These are phyloP conservation scores for Portunus trituberculatus DNA, from an alignment of 1,140 invertebrate species.

Conservation along the genomic window DNA sequence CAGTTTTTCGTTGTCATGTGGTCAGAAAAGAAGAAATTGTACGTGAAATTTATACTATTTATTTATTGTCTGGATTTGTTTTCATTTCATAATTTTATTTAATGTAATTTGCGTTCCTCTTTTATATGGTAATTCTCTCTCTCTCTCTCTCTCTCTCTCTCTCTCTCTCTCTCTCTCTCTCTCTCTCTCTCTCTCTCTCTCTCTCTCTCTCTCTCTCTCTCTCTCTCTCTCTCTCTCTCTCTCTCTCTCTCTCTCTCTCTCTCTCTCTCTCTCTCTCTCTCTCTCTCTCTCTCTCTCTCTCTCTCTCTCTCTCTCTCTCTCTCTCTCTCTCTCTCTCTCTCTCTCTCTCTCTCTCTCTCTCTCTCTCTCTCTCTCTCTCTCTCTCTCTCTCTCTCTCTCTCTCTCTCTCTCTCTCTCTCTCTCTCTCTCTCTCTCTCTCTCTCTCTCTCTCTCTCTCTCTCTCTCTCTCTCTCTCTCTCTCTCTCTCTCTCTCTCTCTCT, in stretches of 20 bases:
- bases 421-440: too few species aligned
- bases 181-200: conserved; percentile 37
- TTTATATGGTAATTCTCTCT: background rate
- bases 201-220: conserved; percentile 58
- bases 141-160: background rate
- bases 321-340: conserved; percentile 15
- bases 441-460: background rate
- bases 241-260: background rate
- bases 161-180: conserved; percentile 14
- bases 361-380: background rate
- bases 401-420: conserved; percentile 4
- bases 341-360: background rate
- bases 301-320: conserved; percentile 55
- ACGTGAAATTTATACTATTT: too few species aligned
- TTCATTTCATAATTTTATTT: too few species aligned
- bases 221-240: conserved; percentile 41
- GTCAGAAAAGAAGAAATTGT: too few species aligned
- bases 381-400: conserved; percentile 16
- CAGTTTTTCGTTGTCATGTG: too few species aligned
- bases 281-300: conserved; percentile 33
- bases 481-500: conserved; percentile 51
- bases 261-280: background rate
- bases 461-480: conserved; percentile 40
- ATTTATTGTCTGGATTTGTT: too few species aligned
- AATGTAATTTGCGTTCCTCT: background rate